Percentiles rank a stretch among this genome's conserved stretches.
Conservation (phyloP, 2,113 vertebrate genomes). For the Dipodomys stephensi region DNA sequence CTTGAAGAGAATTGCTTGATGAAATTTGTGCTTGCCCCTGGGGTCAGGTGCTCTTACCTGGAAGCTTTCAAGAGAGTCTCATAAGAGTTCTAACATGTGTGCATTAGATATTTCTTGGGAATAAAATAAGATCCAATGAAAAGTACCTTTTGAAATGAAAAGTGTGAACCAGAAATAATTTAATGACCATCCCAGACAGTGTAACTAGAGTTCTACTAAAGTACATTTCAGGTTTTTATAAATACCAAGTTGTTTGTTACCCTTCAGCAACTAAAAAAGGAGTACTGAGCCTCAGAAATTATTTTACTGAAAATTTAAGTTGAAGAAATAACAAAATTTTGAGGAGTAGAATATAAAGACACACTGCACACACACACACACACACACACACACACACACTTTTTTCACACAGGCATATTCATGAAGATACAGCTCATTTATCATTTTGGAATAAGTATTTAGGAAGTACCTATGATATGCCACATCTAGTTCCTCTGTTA, state of each 20-base stretch:
- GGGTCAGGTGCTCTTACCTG: too few species aligned
- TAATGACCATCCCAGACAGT: conserved; percentile 39
- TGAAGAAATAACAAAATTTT: not conserved
- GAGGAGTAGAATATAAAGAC: not conserved
- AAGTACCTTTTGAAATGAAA: conserved; percentile 33
- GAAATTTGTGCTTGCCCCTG: not conserved
- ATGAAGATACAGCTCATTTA: not conserved
- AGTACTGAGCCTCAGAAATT: not conserved
- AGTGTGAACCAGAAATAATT: conserved; percentile 58
- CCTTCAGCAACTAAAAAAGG: not conserved
- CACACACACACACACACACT: too few species aligned
- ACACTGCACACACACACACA: too few species aligned
- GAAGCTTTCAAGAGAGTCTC: conserved; percentile 41
- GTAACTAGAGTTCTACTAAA: not conserved
- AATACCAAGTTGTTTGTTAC: conserved; percentile 15
- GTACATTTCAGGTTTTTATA: conserved; percentile 51
- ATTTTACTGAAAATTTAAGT: conserved; percentile 14
- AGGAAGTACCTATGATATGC: not conserved
- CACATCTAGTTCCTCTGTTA: not conserved
- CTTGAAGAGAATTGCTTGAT: conserved; percentile 9
- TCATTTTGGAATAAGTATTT: not conserved
- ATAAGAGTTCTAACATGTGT: conserved; percentile 48
- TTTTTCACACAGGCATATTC: too few species aligned
- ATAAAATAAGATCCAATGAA: conserved; percentile 21
- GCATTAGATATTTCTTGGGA: conserved; percentile 53